These are phyloP conservation scores for Nomada fabriciana DNA, from an alignment of 2,888 invertebrate genomes.

Conservation along the genomic window DNA sequence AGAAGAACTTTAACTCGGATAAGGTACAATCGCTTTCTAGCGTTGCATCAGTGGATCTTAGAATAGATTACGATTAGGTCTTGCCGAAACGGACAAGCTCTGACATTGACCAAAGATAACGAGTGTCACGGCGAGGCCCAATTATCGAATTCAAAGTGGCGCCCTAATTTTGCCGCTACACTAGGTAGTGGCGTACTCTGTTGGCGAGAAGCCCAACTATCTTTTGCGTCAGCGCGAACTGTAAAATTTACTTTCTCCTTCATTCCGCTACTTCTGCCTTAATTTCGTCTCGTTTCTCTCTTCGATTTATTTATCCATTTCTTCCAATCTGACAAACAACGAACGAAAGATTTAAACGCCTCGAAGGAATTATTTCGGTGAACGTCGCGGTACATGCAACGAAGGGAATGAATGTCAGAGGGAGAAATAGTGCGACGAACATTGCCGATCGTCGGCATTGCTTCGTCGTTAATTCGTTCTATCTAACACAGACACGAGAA, in stretches of 20 bases:
- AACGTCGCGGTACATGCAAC: constrained; percentile 15
- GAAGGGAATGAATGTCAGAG: constrained; percentile 56
- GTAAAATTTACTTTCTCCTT: not conserved
- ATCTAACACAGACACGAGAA: constrained; percentile 69
- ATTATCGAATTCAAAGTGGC: constrained; percentile 8
- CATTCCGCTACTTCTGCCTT: not conserved
- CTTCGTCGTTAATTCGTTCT: constrained; percentile 59
- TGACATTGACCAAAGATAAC: constrained; percentile 39
- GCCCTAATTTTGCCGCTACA: not conserved
- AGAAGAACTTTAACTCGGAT: not conserved
- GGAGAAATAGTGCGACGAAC: constrained; percentile 37
- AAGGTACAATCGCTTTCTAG: constrained; percentile 42
- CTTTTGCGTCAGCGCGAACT: constrained; percentile 42
- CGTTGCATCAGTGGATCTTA: constrained; percentile 33
- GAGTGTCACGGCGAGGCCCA: not conserved
- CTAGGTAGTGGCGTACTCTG: constrained; percentile 34
- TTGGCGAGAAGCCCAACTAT: constrained; percentile 23
- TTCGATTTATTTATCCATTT: not conserved
- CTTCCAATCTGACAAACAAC: not conserved
- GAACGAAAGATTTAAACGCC: not conserved
- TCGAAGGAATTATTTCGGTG: not conserved
- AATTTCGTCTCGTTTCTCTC: not conserved
- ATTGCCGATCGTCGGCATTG: constrained; percentile 35
- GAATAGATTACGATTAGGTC: constrained; percentile 36
- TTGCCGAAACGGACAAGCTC: constrained; percentile 36